Evolutionary conservation across 2,797 vertebrate species (phyloP), one percentile per base, ranked within the genome.

Genomic region (Vipera ursinii): DNA sequence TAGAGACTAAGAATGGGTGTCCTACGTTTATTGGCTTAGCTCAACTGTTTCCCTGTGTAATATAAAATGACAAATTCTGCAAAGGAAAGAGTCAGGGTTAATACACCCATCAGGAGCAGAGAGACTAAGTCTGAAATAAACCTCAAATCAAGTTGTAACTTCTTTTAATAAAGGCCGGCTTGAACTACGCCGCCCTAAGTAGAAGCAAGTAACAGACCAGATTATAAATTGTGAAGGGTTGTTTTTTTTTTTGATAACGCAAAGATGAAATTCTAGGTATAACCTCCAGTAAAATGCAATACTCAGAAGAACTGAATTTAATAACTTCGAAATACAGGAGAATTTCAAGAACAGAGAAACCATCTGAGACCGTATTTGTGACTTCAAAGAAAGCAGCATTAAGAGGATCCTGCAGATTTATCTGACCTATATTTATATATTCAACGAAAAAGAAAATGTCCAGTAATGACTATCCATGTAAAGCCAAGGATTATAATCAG

Each of bases 281-380:
- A 93, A 93, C 90, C 10, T 87, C 57, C 90, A 94, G 90, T 87
- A 93, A 91, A 20, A 8, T 89, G 88, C 2, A 65, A 57, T n/a
- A 90, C 94, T 92, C 12, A 55, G 12, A 6, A 63, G 90, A 94
- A 95, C 44, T 93, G 2, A 94, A 93, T 94, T 93, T 95, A 94
- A 78, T 90, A 96, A 91, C 69, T 94, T 93, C 56, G 53, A 89
- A 93, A 87, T 93, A 89, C 94, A 88, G 32, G 32, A 69, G 24
- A 93, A 90, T 59, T 44, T 61, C 88, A 28, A 3, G 92, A 15
- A 82, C 95, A 94, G 32, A 87, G 60, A 96, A 95, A 48, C 2
- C 91, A 95, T 88, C 7, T 73, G 93, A 91, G 59, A 32, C 86
- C 95, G 44, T 73, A 91, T 87, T 73, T 93, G 91, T 73, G 94